A percentile compares a stretch with the other conserved stretches of the same genome.
phyloP scores from a whole-genome alignment of 2,797 vertebrate species.

The Danio kyathit region DNA sequence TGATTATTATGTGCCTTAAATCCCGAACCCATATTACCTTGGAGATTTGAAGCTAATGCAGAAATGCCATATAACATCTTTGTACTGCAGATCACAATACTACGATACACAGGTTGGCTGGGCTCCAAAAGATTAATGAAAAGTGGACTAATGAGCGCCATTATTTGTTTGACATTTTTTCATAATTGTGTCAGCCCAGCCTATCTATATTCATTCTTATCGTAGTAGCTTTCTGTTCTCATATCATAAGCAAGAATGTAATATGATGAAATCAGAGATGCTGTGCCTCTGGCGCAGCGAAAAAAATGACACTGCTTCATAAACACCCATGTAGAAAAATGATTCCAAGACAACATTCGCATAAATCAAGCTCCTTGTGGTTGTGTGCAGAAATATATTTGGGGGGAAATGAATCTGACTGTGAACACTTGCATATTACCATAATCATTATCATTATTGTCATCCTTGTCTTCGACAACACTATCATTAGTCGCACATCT shows the following conservation, averaged over 20 bases:
- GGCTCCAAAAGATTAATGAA: slow-evolving; percentile 22
- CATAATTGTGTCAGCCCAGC: slow-evolving; percentile 19
- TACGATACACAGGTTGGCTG: neutral
- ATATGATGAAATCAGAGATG: slow-evolving; percentile 68
- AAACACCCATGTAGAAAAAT: slow-evolving; percentile 42
- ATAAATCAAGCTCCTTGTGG: slow-evolving; percentile 55
- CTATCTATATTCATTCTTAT: slow-evolving; percentile 70
- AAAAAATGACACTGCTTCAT: slow-evolving; percentile 21
- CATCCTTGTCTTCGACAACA: slow-evolving; percentile 57
- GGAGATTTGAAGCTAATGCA: neutral
- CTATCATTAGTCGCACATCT: slow-evolving; percentile 64
- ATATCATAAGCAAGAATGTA: slow-evolving; percentile 67
- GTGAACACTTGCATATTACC: slow-evolving; percentile 61
- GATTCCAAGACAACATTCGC: slow-evolving; percentile 23
- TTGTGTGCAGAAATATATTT: slow-evolving; percentile 51
- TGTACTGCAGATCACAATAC: neutral
- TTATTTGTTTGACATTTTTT: slow-evolving; percentile 21
- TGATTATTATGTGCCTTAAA: neutral
- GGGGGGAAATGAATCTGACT: slow-evolving; percentile 56
- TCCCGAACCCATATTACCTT: neutral
- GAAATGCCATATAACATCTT: neutral
- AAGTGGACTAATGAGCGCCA: neutral
- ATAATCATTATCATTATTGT: slow-evolving; percentile 63
- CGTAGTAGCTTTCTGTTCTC: slow-evolving; percentile 58
- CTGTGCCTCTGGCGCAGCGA: slow-evolving; percentile 21